Base-by-base conservation (phyloP, 2,797 vertebrate species). In the Alosa sapidissima region DNA sequence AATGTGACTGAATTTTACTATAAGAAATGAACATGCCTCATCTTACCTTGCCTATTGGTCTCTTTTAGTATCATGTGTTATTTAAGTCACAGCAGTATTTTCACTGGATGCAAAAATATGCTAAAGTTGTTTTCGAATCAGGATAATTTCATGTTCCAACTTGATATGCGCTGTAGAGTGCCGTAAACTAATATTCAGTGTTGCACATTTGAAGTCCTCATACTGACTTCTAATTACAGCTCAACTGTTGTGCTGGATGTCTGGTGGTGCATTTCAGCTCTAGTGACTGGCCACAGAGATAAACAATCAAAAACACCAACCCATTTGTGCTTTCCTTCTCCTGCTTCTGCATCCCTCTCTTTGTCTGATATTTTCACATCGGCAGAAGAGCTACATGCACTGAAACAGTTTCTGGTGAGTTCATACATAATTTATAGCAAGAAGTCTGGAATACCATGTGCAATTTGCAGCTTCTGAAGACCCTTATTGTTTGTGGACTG, bases 361-460 rank as follows among this genome's bases (percentile, higher is more conserved):
- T 47, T 78, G 72, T 78, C 41, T 62, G 58, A 24, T 62, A 8
- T n/a, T 62, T 62, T 24, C 8, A n/a, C 55, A 60, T 62, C 1
- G 58, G 4, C 58, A 62, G 58, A 45, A 47, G 72, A 78, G 36
- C 72, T 47, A 28, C 28, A 28, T 28, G 72, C 72, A 47, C 16
- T 47, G 41, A 36, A 78, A 45, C 72, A 78, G 19, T 45, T 21
- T 87, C 89, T 88, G 89, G 85, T 47, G 36, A 88, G 87, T 91
- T 93, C 89, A 93, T 94, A 93, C 93, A 94, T 94, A 92, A 94
- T 94, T 93, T 91, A 94, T 92, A 90, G 90, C 91, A 87, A 90
- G 89, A 91, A 91, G 93, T 90, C 90, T 89, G 90, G 86, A 92
- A 92, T 92, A 92, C 92, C 89, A 92, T 81, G 91, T 93, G 92